Conservation (phyloP, 1,140 invertebrate species). For the Bombus cullumanus region DNA sequence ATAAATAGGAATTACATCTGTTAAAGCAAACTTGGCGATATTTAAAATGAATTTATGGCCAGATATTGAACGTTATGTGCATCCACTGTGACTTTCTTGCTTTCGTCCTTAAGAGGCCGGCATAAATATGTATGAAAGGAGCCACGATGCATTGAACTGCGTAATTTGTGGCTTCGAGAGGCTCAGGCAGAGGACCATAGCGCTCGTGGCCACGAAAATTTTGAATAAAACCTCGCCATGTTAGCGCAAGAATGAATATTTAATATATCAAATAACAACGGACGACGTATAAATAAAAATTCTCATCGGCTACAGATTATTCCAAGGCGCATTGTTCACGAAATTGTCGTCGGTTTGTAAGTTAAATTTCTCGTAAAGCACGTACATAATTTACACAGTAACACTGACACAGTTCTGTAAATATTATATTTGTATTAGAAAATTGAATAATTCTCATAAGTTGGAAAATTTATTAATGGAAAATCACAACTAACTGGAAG, state of each 20-base stretch:
- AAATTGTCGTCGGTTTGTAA: neutral
- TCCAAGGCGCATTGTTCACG: neutral
- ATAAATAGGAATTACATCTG: neutral
- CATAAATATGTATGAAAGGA: conserved; percentile 66
- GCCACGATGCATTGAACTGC: conserved; percentile 63
- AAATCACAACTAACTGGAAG: neutral
- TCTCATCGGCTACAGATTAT: neutral
- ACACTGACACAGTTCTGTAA: no score
- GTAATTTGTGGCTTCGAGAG: conserved; percentile 68
- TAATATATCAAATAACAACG: neutral
- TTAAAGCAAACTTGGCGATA: no score
- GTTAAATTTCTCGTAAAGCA: neutral
- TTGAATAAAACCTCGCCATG: neutral
- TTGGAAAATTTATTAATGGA: neutral
- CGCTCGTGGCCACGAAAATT: neutral
- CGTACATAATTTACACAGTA: neutral
- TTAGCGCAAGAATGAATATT: neutral
- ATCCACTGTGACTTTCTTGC: conserved; percentile 21
- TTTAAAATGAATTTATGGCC: conserved; percentile 14
- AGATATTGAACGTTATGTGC: neutral
- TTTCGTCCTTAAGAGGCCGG: conserved; percentile 41
- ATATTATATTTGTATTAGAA: neutral
- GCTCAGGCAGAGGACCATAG: accelerated
- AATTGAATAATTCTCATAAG: neutral
- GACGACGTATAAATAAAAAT: neutral